phyloP scores from a whole-genome alignment of 1,140 invertebrate genomes.

The Gyrodactylus bullatarudis region DNA sequence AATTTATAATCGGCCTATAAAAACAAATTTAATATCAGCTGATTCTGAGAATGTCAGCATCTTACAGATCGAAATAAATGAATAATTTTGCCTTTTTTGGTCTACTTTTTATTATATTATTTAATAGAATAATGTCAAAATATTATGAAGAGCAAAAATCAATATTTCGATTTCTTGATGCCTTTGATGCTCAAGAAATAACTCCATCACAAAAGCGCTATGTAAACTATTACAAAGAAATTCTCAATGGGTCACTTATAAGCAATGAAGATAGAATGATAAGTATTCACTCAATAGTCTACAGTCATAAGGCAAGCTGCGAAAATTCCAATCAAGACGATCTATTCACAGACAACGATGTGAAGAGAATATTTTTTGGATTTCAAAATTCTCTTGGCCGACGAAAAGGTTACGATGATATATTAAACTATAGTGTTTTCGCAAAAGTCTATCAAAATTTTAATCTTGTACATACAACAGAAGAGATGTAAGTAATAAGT shows the following conservation, averaged over 20 bases:
- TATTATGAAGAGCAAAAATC: background rate
- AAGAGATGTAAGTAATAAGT: background rate
- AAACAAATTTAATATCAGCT: no score
- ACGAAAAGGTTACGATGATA: background rate
- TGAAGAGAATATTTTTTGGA: background rate
- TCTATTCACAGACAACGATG: background rate
- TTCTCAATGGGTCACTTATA: background rate
- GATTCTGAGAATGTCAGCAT: no score
- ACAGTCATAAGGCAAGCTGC: background rate
- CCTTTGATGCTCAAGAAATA: background rate
- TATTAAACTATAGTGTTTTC: background rate
- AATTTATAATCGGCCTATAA: no score
- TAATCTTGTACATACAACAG: background rate
- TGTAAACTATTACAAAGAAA: background rate
- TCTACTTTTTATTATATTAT: background rate
- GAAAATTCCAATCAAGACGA: background rate
- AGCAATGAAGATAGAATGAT: background rate
- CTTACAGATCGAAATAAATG: no score
- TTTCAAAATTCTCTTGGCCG: background rate
- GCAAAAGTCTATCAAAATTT: background rate
- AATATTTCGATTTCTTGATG: background rate
- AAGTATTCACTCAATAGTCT: background rate
- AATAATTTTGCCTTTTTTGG: no score
- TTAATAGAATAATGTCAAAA: background rate
- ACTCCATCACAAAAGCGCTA: background rate